A percentile compares a stretch with the other conserved stretches of the same genome.
Evolutionary conservation across 1,140 invertebrate genomes (phyloP).

Genomic region (Zaprionus kolodkinae): DNA sequence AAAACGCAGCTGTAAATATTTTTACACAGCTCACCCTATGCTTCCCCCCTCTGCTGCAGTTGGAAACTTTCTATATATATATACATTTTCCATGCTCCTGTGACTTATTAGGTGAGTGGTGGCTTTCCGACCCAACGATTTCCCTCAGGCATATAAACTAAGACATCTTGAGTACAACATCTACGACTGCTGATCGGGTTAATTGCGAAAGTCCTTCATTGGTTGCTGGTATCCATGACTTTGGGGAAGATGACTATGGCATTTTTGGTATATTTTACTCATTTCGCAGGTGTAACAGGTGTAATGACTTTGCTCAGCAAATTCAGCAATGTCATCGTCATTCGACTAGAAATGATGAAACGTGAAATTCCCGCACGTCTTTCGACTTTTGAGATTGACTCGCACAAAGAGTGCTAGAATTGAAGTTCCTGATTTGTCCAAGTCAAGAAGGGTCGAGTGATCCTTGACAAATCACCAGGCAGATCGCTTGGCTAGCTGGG

Average conservation of each 20-base stretch:
- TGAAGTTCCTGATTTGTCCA: neutral
- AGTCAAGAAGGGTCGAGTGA: too few species aligned
- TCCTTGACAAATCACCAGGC: too few species aligned
- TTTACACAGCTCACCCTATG: neutral
- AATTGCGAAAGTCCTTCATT: neutral
- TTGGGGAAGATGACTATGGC: neutral
- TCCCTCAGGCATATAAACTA: neutral
- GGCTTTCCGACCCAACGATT: neutral
- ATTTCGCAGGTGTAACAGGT: constrained; percentile 1
- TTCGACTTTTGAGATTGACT: constrained; percentile 2
- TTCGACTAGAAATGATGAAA: neutral
- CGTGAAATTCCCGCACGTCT: neutral
- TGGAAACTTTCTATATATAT: neutral
- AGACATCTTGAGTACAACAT: neutral
- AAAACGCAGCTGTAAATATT: neutral
- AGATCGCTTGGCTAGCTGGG: too few species aligned
- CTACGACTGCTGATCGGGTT: neutral
- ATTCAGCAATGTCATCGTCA: neutral
- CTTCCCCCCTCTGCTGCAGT: neutral
- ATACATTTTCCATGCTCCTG: constrained; percentile 2
- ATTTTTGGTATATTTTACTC: neutral
- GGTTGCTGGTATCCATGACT: too few species aligned
- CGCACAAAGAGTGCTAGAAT: neutral
- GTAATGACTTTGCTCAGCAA: neutral
- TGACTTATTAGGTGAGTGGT: constrained; percentile 7